These are phyloP conservation scores for Atta cephalotes DNA, from an alignment of 1,140 invertebrate species.

Conservation along the genomic window DNA sequence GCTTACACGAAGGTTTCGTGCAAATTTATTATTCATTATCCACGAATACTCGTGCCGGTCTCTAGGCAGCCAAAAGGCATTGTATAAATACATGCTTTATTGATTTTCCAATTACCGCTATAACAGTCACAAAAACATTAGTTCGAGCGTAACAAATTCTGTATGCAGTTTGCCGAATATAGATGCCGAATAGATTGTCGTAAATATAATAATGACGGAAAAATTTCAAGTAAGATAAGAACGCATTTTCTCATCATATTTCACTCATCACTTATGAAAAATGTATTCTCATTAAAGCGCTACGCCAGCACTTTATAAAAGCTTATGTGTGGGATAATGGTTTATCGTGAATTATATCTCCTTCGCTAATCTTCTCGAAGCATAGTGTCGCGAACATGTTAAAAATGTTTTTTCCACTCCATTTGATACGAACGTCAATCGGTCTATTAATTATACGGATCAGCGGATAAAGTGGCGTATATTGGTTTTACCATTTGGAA, in stretches of 20 bases:
- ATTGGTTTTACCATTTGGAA: neutral
- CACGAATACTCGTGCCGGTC: constrained; percentile 15
- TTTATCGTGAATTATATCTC: constrained; percentile 5
- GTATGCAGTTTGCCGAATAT: neutral
- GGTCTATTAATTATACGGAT: constrained; percentile 24
- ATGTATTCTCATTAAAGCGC: neutral
- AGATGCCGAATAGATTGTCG: neutral
- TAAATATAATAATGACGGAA: neutral
- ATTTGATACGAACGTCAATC: constrained; percentile 26
- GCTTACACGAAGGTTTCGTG: constrained; percentile 81
- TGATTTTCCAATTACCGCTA: constrained; percentile 10
- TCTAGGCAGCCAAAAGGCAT: neutral
- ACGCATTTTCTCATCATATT: neutral
- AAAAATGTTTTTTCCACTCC: constrained; percentile 14
- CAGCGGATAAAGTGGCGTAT: neutral
- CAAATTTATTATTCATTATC: constrained; percentile 78
- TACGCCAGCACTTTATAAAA: neutral
- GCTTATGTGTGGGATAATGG: neutral
- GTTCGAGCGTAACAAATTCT: neutral
- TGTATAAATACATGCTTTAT: neutral
- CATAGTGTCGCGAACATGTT: neutral
- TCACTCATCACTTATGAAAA: neutral
- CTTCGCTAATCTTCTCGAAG: constrained; percentile 4
- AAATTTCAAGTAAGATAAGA: neutral
- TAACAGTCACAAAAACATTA: neutral